These are phyloP conservation scores for Xenus cinereus DNA, from an alignment of 2,113 vertebrate genomes.

Conservation along the genomic window DNA sequence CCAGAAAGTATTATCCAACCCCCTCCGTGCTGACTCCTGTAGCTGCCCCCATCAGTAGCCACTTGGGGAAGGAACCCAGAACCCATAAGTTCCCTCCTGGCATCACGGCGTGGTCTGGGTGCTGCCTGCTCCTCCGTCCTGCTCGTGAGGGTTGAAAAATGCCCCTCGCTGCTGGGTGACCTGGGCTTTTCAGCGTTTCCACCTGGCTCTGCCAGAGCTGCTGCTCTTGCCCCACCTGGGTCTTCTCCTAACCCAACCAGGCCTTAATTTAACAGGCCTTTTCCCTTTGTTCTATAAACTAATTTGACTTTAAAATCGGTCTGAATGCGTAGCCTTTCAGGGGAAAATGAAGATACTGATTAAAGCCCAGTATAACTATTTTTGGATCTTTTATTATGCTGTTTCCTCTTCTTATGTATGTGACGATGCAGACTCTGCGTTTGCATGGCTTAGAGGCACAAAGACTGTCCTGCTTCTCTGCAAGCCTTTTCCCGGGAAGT, in stretches of 20 bases:
- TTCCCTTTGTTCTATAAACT: neutral
- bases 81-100: accelerated
- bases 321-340: neutral
- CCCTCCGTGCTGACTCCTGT: accelerated
- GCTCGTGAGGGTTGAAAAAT: accelerated
- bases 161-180: neutral
- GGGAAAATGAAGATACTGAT: neutral
- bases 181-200: neutral
- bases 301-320: neutral
- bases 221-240: accelerated
- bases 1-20: neutral
- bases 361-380: neutral
- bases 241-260: neutral
- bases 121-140: neutral
- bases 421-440: neutral
- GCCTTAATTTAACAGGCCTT: neutral
- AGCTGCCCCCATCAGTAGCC: neutral
- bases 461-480: neutral
- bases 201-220: neutral
- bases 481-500: neutral
- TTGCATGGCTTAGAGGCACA: neutral
- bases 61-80: accelerated
- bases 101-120: accelerated
- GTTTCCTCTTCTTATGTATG: neutral
- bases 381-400: neutral